phyloP scores from a whole-genome alignment of 2,797 vertebrate species.

The Hypotaenidia philippensis region DNA sequence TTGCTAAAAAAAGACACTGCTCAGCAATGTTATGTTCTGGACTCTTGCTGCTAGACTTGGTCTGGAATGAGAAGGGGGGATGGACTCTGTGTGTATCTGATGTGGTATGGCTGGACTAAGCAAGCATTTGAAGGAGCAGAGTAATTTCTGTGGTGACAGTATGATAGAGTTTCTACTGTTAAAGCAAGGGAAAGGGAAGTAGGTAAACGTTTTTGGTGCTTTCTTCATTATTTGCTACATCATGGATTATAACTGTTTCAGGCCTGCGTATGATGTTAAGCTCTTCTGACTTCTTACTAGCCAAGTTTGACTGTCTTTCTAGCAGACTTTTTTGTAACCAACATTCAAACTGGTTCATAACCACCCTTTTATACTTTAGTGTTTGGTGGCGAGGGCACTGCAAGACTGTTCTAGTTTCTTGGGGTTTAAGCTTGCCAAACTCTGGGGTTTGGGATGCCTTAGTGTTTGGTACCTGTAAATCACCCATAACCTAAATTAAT shows the following conservation, averaged over 20 bases:
- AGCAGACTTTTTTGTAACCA: neutral
- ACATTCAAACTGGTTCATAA: neutral
- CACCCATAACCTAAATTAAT: neutral
- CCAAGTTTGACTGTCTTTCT: neutral
- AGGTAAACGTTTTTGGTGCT: neutral
- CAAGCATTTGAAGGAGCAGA: neutral
- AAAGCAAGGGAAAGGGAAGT: neutral
- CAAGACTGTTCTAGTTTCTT: neutral
- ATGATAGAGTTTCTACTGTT: accelerated
- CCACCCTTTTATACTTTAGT: neutral
- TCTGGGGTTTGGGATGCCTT: neutral
- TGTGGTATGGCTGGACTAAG: neutral
- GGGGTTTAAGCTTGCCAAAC: neutral
- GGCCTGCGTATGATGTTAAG: neutral
- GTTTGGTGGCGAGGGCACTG: neutral
- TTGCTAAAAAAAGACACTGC: neutral
- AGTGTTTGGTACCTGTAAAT: neutral
- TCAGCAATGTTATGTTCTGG: neutral
- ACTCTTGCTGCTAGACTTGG: neutral
- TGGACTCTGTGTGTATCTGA: neutral
- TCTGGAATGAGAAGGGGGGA: neutral
- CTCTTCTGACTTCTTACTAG: neutral
- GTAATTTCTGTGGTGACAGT: no score
- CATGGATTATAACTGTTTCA: neutral
- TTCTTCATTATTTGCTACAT: neutral